Evolutionary conservation across 2,888 invertebrate species (phyloP), one percentile per base, ranked within the genome.

Genomic region (Eupithecia exiguata): DNA sequence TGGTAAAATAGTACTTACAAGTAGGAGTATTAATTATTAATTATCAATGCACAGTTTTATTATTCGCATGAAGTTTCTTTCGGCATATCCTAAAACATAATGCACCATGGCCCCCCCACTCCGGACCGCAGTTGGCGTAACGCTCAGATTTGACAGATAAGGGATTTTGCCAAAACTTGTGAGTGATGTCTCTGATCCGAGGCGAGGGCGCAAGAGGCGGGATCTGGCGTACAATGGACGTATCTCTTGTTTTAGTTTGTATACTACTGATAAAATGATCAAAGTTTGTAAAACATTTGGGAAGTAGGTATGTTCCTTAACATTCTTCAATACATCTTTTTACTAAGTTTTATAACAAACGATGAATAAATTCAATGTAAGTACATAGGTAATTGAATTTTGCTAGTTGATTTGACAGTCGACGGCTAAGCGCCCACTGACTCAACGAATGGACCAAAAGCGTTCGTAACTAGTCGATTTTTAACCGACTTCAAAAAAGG

Each of bases 161-260:
- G 91, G 92, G 92, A 92, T 92, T 91, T 89, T 80, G 81, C 85
- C 84, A 86, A 88, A 90, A 89, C 90, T 90, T 89, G 87, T 92
- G 92, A 93, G 84, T 89, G 92, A 92, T 92, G 91, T 88, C 87
- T 83, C 85, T 84, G 87, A 86, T 86, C 87, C 84, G 74, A 83
- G 65, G 69, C 1, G 35, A 74, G 80, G 78, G 74, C 71, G 49
- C 5, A 4, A 53, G 49, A 21, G 1, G 3, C 10, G 10, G 21
- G 49, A 9, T 4, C 9, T 2, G 10, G n/a, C 49, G 49, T 9
- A 10, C 10, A 40, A 5, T 10, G 49, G 49, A 53, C n/a, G 21
- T 10, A 46, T 2, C n/a, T 10, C 49, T 53, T 21, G 49, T n/a
- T 53, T 53, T 53, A 53, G 16, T 21, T 21, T 21, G 21, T 4